Evolutionary conservation across 92 coral and sea anemone genomes (phyloP), one percentile per base, ranked within the genome.

Genomic region (Palythoa grandiflora): DNA sequence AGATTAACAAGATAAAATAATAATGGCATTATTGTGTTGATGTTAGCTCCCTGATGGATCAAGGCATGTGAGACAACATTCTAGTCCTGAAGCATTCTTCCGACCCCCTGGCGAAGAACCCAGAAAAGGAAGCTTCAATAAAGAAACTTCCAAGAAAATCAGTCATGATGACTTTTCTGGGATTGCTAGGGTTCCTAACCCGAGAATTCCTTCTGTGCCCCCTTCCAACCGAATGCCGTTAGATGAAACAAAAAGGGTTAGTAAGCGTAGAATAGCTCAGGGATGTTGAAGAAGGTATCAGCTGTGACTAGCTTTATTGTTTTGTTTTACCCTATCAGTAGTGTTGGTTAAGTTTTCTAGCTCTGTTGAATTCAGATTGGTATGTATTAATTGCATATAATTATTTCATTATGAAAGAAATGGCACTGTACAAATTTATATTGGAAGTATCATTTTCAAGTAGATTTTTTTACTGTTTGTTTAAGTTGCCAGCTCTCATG

Each of bases 31-130:
- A 81, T 81, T 81, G 59, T 81, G 75, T 81, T 63, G 36, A 81
- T 17, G 36, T 21, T 81, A 95, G 98, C 78, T 81, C 60, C 93
- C 96, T 71, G 96, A 93, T 44, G 91, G 90, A 52, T 90, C 93
- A 85, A 4, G 68, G 78, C 88, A 85, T 61, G 87, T 80, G 20
- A 88, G 96, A 40, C 98, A 95, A 83, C 93, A 89, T 71, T 95
- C 98, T 88, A 93, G 96, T 73, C 98, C 98, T 54, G 98, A 93
- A 5, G 94, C 96, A 71, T 95, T 91, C 87, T 93, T 91, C 85
- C 92, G 89, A 66, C 93, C 98, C 76, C 61, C 90, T 50, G 89
- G 93, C 52, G 90, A 80, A 59, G 74, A 81, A 15, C 87, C 86
- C 44, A 92, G 90, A 48, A 93, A 89, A 79, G 73, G 71, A 68